Percentiles rank a stretch among this genome's conserved stretches.
phyloP scores from a whole-genome alignment of 2,113 vertebrate species.

The Heliornis fulica region DNA sequence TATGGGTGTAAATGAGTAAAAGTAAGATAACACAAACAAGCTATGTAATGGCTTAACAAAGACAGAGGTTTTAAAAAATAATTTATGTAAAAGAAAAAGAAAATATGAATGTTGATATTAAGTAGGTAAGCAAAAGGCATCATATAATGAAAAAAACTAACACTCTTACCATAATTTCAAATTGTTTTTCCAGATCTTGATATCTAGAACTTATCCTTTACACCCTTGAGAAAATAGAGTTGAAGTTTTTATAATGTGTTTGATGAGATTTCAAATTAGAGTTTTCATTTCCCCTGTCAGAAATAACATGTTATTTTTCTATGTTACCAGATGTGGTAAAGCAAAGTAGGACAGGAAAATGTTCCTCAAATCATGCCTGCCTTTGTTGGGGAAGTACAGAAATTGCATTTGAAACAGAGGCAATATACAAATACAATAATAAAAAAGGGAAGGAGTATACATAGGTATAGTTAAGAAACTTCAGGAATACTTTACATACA shows the following conservation, averaged over 20 bases:
- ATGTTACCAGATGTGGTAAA: background rate
- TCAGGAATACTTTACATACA: background rate
- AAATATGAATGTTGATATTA: background rate
- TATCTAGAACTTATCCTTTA: background rate
- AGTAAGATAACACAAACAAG: background rate
- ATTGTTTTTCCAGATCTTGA: background rate
- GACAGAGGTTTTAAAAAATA: background rate
- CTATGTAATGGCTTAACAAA: too few species aligned
- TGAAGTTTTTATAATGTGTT: background rate
- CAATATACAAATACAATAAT: background rate
- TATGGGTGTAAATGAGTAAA: background rate
- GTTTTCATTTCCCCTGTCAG: background rate
- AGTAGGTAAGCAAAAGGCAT: background rate
- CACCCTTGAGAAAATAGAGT: background rate
- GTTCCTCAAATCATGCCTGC: background rate
- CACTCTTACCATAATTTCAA: background rate
- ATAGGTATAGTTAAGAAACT: background rate
- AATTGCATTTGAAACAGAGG: background rate
- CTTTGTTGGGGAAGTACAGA: background rate
- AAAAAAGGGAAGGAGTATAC: background rate
- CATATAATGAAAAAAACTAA: background rate
- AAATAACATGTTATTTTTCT: background rate
- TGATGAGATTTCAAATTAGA: background rate
- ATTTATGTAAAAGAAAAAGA: background rate
- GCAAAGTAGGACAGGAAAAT: background rate